These are phyloP conservation scores for Ylistrum balloti DNA, from an alignment of 1,140 invertebrate genomes.

Conservation along the genomic window DNA sequence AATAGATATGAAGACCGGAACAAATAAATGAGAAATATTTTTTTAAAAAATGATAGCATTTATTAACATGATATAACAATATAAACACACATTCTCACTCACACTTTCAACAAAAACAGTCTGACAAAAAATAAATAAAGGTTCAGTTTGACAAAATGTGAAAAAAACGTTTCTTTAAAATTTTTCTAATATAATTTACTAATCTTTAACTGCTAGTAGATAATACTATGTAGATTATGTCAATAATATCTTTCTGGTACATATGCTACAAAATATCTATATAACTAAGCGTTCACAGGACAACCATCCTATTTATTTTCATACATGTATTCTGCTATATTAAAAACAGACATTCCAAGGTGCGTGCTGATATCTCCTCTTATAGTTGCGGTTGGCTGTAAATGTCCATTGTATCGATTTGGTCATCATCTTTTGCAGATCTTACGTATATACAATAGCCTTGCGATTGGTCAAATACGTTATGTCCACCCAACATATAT, in stretches of 20 bases:
- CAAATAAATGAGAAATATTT: not conserved
- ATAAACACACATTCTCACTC: not conserved
- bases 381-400: no score
- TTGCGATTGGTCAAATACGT: no score
- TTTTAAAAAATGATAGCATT: no score
- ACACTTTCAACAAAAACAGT: not conserved
- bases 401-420: no score
- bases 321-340: no score
- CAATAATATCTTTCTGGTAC: not conserved
- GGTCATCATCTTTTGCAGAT: no score
- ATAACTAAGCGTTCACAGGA: not conserved
- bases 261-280: no score
- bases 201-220: not conserved
- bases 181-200: not conserved
- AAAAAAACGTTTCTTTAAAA: not conserved
- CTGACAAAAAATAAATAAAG: not conserved
- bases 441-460: no score
- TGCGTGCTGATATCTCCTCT: no score
- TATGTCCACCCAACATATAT: no score
- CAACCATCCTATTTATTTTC: no score
- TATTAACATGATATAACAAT: not conserved
- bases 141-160: not conserved
- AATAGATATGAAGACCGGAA: not conserved
- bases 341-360: no score
- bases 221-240: not conserved